phyloP scores from a whole-genome alignment of 2,113 vertebrate species.

The Barnardius zonarius region DNA sequence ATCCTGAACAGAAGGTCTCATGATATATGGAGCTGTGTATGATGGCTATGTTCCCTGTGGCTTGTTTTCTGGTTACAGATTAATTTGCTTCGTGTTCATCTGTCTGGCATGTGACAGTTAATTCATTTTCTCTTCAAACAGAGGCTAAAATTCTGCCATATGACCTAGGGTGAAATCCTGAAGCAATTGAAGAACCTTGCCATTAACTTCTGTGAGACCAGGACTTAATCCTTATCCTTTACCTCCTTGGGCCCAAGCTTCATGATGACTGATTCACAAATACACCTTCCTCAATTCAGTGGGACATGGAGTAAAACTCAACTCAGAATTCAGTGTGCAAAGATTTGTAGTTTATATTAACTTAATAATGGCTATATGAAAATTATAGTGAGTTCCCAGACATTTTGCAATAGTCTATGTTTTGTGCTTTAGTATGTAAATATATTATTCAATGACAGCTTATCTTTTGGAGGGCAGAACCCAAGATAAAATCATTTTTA shows the following conservation, averaged over 20 bases:
- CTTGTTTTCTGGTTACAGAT: slow-evolving; percentile 48
- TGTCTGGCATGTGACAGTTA: slow-evolving; percentile 68
- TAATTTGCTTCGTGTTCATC: slow-evolving; percentile 67
- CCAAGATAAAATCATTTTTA: not conserved
- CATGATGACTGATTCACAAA: not conserved
- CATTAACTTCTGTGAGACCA: not conserved
- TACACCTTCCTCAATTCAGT: not conserved
- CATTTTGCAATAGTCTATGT: not conserved
- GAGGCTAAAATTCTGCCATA: slow-evolving; percentile 28
- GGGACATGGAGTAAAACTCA: not conserved
- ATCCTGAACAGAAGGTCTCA: slow-evolving; percentile 1
- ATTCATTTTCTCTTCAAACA: slow-evolving; percentile 70
- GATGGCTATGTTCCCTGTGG: slow-evolving; percentile 49
- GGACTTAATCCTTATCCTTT: not conserved
- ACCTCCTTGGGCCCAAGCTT: not conserved
- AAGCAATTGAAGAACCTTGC: not conserved
- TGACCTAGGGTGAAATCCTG: slow-evolving; percentile 4
- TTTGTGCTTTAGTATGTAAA: not conserved
- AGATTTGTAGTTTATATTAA: not conserved
- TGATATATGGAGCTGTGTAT: slow-evolving; percentile 45
- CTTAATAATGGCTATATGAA: not conserved
- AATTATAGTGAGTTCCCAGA: not conserved
- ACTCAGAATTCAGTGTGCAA: not conserved
- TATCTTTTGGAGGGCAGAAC: not conserved
- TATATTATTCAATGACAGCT: not conserved